These are phyloP conservation scores for Chelmon rostratus DNA, from an alignment of 2,797 vertebrate species.

Conservation along the genomic window DNA sequence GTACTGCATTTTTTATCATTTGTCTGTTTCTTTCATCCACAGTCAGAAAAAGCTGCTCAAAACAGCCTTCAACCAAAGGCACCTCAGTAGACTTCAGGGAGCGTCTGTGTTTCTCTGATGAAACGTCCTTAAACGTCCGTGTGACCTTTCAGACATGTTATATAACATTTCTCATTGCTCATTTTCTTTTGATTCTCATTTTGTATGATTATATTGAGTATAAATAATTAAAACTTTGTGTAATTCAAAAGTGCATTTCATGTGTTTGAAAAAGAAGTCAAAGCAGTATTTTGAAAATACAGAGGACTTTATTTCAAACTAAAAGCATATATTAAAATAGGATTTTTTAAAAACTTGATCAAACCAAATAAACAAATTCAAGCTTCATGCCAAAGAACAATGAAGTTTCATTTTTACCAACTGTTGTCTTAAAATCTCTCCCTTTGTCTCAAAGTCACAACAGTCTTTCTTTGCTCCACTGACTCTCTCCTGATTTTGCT, in stretches of 20 bases:
- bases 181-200: slow-evolving; percentile 29
- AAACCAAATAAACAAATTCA: slow-evolving; percentile 71
- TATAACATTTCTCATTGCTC: slow-evolving; percentile 3
- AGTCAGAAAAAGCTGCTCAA: background rate
- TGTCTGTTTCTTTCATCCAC: background rate
- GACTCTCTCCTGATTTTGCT: slow-evolving; percentile 22
- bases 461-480: slow-evolving; percentile 6
- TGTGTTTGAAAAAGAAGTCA: slow-evolving; percentile 12
- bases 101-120: slow-evolving; percentile 25
- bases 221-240: slow-evolving; percentile 40
- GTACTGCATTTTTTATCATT: background rate
- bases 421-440: slow-evolving; percentile 33
- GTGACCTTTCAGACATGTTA: slow-evolving; percentile 24
- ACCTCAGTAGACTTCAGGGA: slow-evolving; percentile 46
- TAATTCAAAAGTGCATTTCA: slow-evolving; percentile 34
- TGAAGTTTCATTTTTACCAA: slow-evolving; percentile 29
- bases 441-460: slow-evolving; percentile 54
- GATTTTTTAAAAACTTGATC: slow-evolving; percentile 35
- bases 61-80: slow-evolving; percentile 15
- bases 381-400: slow-evolving; percentile 44
- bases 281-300: slow-evolving; percentile 68
- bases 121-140: background rate
- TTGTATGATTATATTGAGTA: slow-evolving; percentile 28
- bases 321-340: slow-evolving; percentile 82
- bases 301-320: slow-evolving; percentile 80